Evolutionary conservation across 2,888 invertebrate species (phyloP), one percentile per base, ranked within the genome.

Genomic region (Allygus modestus): DNA sequence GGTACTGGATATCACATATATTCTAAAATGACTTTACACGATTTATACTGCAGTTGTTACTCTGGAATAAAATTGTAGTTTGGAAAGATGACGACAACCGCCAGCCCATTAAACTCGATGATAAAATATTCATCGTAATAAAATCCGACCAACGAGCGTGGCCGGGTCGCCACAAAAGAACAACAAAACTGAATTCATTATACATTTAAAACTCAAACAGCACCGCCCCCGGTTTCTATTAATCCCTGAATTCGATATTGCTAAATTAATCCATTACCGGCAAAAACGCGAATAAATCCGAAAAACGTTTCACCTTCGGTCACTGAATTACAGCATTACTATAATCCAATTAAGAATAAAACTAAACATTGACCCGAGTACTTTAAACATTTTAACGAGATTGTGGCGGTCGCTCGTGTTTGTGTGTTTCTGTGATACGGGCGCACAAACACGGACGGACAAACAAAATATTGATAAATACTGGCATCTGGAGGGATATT

Each of bases 381-480:
- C 77, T 77, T 77, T 77, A 77, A 77, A 77, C 77, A 77, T 77
- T 77, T 77, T 77, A 77, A 77, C 77, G 77, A 51, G 77, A 77
- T 77, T 77, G 77, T 77, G 51, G 28, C 28, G 37, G 41, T 73
- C n/a, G n/a, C 5, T 71, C 73, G 69, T 73, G 73, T 73, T 37
- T 37, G 51, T 77, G 77, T 77, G 77, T 77, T 46, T 77, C 28
- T 31, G 77, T 23, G 77, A 77, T 77, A 77, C 77, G 77, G 77
- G 77, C 54, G 26, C 77, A 51, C 77, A 77, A 77, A 77, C 77
- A 77, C 4, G 77, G 41, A 51, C 26, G 11, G 51, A 77, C 77
- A 77, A 77, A 77, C 77, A 77, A 77, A 77, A 77, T 77, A 77
- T 77, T 77, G 77, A 77, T 77, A 77, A 77, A 77, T 77, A 77